Evolutionary conservation across 2,797 vertebrate genomes (phyloP).

Genomic region (Pterois miles): DNA sequence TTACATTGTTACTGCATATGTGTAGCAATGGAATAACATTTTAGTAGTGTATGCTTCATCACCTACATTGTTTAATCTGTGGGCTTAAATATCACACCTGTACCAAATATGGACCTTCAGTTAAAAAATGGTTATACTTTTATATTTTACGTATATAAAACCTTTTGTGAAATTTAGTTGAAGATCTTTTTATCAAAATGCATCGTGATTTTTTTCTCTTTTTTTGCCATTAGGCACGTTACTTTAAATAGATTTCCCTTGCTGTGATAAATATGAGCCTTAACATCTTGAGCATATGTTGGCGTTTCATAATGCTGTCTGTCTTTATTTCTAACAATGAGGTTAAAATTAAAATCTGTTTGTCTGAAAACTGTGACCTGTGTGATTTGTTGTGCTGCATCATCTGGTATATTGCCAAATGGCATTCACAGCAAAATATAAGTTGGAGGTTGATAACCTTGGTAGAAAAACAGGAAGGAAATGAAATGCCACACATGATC

Average conservation of each 20-base stretch:
- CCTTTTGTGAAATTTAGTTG: conserved; percentile 4
- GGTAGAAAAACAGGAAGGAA: background rate
- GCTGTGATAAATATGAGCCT: conserved; percentile 21
- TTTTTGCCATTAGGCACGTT: conserved; percentile 2
- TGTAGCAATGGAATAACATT: conserved; percentile 11
- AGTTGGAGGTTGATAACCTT: background rate
- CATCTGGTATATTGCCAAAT: background rate
- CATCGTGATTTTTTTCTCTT: conserved; percentile 1
- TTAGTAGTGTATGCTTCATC: conserved; percentile 2
- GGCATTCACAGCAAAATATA: background rate
- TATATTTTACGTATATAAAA: background rate
- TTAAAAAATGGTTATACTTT: conserved; percentile 12
- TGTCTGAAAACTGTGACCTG: background rate
- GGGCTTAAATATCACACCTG: conserved; percentile 8
- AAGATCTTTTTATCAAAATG: conserved; percentile 9
- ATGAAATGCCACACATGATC: background rate
- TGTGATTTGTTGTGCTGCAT: conserved; percentile 1
- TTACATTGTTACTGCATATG: conserved; percentile 25
- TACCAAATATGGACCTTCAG: conserved; percentile 17
- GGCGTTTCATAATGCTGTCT: conserved; percentile 15
- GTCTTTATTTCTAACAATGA: conserved; percentile 17
- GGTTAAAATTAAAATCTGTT: conserved; percentile 37
- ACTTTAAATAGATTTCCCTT: conserved; percentile 19
- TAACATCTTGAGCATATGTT: conserved; percentile 23
- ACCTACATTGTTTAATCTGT: background rate